Evolutionary conservation across 2,888 invertebrate species (phyloP), one percentile per base, ranked within the genome.

Genomic region (Syritta pipiens): DNA sequence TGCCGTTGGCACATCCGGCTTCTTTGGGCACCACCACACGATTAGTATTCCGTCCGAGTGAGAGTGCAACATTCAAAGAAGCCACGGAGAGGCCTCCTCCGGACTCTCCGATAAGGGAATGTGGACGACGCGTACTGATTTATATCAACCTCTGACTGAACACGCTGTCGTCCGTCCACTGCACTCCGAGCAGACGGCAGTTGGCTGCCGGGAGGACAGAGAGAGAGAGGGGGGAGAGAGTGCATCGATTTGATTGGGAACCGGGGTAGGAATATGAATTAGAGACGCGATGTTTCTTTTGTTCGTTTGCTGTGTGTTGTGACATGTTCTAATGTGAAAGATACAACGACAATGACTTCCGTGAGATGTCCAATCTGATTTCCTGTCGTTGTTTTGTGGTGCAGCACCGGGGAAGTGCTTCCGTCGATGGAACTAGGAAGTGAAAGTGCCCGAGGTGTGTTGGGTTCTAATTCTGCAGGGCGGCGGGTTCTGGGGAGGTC

Each of bases 81-180:
- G 74, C 67, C 67, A 76, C 63, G 42, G 32, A 4, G 40, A 19
- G n/a, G 20, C 20, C 19, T 20, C 10, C 20, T 20, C 9, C 10
- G 5, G 26, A 5, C 20, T 12, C 14, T 12, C 35, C 2, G 79
- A 79, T 79, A 79, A 79, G 74, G 67, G 57, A 60, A 79, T 79
- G 79, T 79, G 60, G 20, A 79, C n/a, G n/a, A n/a, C 79, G 79
- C 79, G 79, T 79, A 79, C 79, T 79, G 79, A 79, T 79, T 79
- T 79, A 79, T 79, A 79, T 79, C 79, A 74, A 74, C 74, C 55
- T 57, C 44, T 77, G 55, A 60, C n/a, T n/a, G n/a, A n/a, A n/a
- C n/a, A n/a, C n/a, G n/a, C n/a, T n/a, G n/a, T n/a, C n/a, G n/a
- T n/a, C n/a, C n/a, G n/a, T n/a, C n/a, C n/a, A n/a, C n/a, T n/a